Conservation (phyloP, 2,113 vertebrate genomes). For the Paralichthys olivaceus region DNA sequence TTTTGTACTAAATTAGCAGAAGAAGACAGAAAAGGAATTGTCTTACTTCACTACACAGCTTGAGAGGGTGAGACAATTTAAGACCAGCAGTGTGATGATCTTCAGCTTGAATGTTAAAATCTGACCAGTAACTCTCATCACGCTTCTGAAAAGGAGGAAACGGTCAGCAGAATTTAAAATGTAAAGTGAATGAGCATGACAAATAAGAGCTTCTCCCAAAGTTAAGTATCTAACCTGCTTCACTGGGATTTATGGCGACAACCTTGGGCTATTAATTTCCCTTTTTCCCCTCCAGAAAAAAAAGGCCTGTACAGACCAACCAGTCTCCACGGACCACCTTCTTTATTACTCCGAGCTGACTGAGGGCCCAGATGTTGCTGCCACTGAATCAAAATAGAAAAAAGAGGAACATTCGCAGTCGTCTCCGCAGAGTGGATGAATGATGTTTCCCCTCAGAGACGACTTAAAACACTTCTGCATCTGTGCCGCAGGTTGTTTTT, state of each 20-base stretch:
- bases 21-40: constrained; percentile 8
- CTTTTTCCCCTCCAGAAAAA: constrained; percentile 24
- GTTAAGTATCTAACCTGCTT: constrained; percentile 25
- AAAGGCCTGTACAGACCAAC: constrained; percentile 29
- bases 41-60: constrained; percentile 1
- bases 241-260: constrained; percentile 59
- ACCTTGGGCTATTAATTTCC: constrained; percentile 53
- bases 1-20: background rate
- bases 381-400: constrained; percentile 18
- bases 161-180: constrained; percentile 51
- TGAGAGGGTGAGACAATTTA: constrained; percentile 15
- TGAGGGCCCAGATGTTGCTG: constrained; percentile 53
- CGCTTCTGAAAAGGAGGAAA: constrained; percentile 18
- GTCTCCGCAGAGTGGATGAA: background rate
- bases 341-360: constrained; percentile 52
- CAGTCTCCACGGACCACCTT: constrained; percentile 48
- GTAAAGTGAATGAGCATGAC: constrained; percentile 36
- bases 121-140: constrained; percentile 32
- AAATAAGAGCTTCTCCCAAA: constrained; percentile 19
- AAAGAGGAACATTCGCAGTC: background rate
- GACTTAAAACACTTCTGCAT: background rate
- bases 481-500: too few species aligned
- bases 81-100: constrained; percentile 8
- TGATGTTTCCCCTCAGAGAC: background rate
- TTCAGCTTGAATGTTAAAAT: constrained; percentile 21